Base-by-base conservation (phyloP, 2,888 invertebrate genomes). In the Nomada flava region DNA sequence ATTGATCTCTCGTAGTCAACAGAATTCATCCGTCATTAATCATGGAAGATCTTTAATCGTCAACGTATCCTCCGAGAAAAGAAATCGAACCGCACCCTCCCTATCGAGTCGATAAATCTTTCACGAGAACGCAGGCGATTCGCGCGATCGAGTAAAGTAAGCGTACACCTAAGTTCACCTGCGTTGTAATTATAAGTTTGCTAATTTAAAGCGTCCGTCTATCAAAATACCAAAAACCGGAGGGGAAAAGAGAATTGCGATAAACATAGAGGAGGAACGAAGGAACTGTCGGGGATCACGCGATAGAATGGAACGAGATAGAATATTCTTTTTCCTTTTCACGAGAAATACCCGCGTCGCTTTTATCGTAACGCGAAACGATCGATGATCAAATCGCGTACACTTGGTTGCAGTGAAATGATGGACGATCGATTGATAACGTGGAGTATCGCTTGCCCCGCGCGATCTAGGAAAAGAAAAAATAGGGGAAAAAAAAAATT, bases 381-480 rank as follows among this genome's bases (percentile, higher is more conserved):
- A 57, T 72, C 68, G 44, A 72, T 57, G 15, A 44, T n/a, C 44
- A 52, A 18, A 53, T 55, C 13, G 60, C 59, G 65, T 74, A 44
- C 13, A n/a, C 23, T 20, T 29, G 50, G 15, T 26, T 63, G 29
- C 60, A 2, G 53, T 20, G 20, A 44, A 55, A 65, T 26, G 52
- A 20, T 13, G 77, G 26, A 53, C 60, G 13, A 20, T 29, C 75
- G 71, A 72, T 42, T 52, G 79, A 79, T 84, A 86, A 86, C 80
- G 80, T 78, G 84, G 79, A 80, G 78, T 65, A 79, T 63, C 84
- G 75, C 65, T 74, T 77, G 42, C 69, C 74, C 78, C 74, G 69
- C 71, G 69, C 67, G 65, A 77, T 67, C 53, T 53, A n/a, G 47
- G 52, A 47, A 50, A 71, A 68, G 69, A 55, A 75, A 42, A 69